Percentiles rank a stretch among this genome's conserved stretches.
These are phyloP conservation scores for Jordanella pulchra DNA, from an alignment of 2,797 vertebrate genomes.

Conservation along the genomic window DNA sequence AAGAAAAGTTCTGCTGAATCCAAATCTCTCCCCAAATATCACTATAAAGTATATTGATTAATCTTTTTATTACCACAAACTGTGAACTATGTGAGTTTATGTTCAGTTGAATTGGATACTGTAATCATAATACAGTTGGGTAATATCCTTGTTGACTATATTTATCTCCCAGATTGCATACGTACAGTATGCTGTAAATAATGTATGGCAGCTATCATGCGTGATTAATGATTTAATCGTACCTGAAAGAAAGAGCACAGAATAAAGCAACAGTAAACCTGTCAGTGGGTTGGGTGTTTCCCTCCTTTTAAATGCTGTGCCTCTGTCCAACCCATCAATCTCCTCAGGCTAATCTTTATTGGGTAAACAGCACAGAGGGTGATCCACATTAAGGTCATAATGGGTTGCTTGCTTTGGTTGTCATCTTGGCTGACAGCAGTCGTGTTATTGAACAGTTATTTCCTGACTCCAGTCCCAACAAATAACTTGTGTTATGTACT, in stretches of 20 bases:
- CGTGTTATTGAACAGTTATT: conserved; percentile 12
- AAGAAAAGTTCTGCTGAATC: too few relatives aligned
- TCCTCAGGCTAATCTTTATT: conserved; percentile 53
- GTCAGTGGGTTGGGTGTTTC: conserved; percentile 18
- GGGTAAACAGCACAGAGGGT: conserved; percentile 25
- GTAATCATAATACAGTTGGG: background rate
- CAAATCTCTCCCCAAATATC: background rate
- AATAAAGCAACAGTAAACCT: conserved; percentile 39
- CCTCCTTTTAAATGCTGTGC: conserved; percentile 24
- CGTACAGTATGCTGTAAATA: background rate
- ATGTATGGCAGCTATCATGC: background rate
- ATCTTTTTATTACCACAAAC: background rate
- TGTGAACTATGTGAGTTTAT: background rate
- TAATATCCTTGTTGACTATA: conserved; percentile 10
- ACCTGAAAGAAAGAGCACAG: background rate
- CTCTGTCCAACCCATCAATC: conserved; percentile 27
- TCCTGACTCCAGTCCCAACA: conserved; percentile 4
- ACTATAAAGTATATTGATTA: background rate
- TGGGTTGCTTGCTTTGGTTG: conserved; percentile 22
- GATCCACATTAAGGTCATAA: conserved; percentile 22
- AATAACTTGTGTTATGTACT: background rate
- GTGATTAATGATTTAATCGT: conserved; percentile 3
- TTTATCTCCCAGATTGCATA: background rate
- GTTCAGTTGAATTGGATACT: background rate
- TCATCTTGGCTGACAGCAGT: conserved; percentile 10